Percentiles rank a stretch among this genome's conserved stretches.
Evolutionary conservation across 2,113 vertebrate species (phyloP).

Genomic region (Petrocephalus microphthalmus): DNA sequence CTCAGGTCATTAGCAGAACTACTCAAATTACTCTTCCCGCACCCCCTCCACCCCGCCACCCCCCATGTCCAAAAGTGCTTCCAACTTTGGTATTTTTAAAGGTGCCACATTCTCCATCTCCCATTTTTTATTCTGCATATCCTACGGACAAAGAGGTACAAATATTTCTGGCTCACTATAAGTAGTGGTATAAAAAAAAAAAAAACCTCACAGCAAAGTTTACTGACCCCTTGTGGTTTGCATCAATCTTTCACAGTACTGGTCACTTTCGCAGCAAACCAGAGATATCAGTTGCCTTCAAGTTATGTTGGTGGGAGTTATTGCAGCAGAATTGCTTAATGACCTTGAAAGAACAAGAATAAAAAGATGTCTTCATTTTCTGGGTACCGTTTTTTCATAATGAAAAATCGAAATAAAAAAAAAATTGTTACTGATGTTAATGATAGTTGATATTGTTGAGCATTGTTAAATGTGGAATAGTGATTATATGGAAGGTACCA

Average conservation of each 20-base stretch:
- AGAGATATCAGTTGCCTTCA: not conserved
- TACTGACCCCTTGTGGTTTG: conserved; percentile 1
- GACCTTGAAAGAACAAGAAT: not conserved
- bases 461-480: not conserved
- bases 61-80: conserved; percentile 41
- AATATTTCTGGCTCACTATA: not conserved
- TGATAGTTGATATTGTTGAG: not conserved
- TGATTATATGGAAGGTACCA: not conserved
- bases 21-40: conserved; percentile 60
- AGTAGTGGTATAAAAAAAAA: not conserved
- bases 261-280: not conserved
- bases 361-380: not conserved
- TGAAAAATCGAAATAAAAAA: not conserved
- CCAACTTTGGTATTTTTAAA: conserved; percentile 44
- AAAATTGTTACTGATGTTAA: not conserved
- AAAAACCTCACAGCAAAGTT: not conserved
- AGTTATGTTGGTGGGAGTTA: not conserved
- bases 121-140: not conserved
- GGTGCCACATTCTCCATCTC: conserved; percentile 19
- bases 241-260: not conserved
- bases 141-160: not conserved
- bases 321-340: not conserved
- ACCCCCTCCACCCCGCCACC: conserved; percentile 36
- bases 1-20: conserved; percentile 83
- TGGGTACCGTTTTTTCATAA: not conserved